Base-by-base conservation (phyloP, 2,797 vertebrate genomes). In the Typhlichthys subterraneus region DNA sequence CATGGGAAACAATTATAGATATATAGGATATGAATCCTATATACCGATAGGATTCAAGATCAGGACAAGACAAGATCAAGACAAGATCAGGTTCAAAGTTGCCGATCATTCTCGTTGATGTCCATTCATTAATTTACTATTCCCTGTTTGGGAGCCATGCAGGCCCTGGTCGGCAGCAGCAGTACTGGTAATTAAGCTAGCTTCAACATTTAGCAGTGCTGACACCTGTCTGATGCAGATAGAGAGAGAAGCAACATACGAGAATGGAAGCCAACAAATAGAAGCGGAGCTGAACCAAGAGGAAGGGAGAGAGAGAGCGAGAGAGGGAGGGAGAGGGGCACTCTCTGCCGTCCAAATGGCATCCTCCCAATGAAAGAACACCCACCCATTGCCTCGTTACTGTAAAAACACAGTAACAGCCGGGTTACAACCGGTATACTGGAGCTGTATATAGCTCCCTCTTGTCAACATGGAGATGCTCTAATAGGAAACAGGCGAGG, bases 401-500 rank as follows among this genome's bases (percentile, higher is more conserved):
- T 19, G 58, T 9, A 63, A 70, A 60, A 53, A 63, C 78, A 64
- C 67, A 75, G 62, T 78, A 80, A 73, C 63, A 38, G 33, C 46
- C 10, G 23, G 17, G 60, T 49, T 54, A 61, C 72, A 81, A 71
- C 65, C 73, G 61, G 72, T 73, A 77, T 72, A 67, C 53, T 60
- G 65, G 59, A 67, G 64, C 69, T 75, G 63, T 61, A 73, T 69
- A 61, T 49, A 61, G 70, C 71, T 70, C 48, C 52, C 46, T 57
- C 71, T 69, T 56, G 71, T 83, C 80, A 69, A 77, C 48, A 53
- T 72, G 76, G 76, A 82, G 75, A 74, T 33, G 62, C 71, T 81
- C 77, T 86, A 83, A 86, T 82, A 79, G 82, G 73, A 73, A 89
- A 86, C 87, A 88, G 84, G 57, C 78, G 77, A 62, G 83, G 88